A percentile compares a stretch with the other conserved stretches of the same genome.
Evolutionary conservation across 2,113 vertebrate species (phyloP).

Genomic region (Boulengerochromis microlepis): DNA sequence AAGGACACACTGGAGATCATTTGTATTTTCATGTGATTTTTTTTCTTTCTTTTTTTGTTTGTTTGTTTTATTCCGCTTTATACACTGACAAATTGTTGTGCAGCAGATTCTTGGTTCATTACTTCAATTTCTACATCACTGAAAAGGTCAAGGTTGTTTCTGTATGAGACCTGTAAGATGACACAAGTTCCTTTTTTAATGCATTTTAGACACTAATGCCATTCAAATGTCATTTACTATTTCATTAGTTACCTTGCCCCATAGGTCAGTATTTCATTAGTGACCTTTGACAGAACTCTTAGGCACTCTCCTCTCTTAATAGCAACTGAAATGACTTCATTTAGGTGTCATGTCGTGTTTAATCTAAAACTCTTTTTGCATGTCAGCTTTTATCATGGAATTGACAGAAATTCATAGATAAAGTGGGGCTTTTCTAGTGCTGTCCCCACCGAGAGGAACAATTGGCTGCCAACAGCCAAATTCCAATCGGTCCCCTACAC

Average conservation of each 20-base stretch:
- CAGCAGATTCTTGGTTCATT: background rate
- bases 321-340: background rate
- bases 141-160: background rate
- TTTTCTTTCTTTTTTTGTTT: background rate
- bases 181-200: background rate
- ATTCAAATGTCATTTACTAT: background rate
- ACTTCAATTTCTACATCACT: background rate
- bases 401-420: background rate
- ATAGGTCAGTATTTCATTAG: background rate
- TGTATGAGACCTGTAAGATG: background rate
- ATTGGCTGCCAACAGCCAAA: background rate
- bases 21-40: background rate
- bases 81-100: background rate
- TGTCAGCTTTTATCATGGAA: background rate
- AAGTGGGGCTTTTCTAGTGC: background rate
- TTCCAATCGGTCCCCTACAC: background rate
- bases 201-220: background rate
- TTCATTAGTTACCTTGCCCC: background rate
- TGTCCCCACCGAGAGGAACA: background rate
- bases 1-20: background rate
- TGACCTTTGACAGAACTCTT: background rate
- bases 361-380: background rate
- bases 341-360: background rate
- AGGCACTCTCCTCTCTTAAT: background rate
- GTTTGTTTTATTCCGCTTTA: background rate